phyloP scores from a whole-genome alignment of 2,113 vertebrate species.

The Sander lucioperca region DNA sequence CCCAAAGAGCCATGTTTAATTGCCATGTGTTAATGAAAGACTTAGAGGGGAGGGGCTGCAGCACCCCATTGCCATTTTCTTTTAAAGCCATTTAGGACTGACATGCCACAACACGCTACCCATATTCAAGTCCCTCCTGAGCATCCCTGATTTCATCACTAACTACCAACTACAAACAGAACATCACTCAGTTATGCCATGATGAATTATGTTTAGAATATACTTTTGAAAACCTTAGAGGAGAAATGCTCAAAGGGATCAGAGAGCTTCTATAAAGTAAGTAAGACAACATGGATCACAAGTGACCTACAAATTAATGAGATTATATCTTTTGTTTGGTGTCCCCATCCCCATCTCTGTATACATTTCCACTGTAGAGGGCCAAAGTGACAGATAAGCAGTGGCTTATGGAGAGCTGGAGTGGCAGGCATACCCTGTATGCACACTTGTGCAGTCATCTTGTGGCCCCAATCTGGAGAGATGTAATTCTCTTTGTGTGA shows the following conservation, averaged over 20 bases:
- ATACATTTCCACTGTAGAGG: conserved; percentile 50
- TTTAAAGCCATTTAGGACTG: conserved; percentile 71
- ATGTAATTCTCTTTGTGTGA: conserved; percentile 68
- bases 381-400: conserved; percentile 53
- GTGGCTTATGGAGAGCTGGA: conserved; percentile 54
- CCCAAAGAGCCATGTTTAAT: conserved; percentile 76
- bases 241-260: conserved; percentile 27
- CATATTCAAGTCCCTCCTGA: conserved; percentile 51
- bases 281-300: conserved; percentile 41
- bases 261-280: conserved; percentile 17
- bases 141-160: conserved; percentile 46
- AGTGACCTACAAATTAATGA: conserved; percentile 44
- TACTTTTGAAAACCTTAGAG: not conserved
- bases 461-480: conserved; percentile 70
- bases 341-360: conserved; percentile 23
- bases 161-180: conserved; percentile 57
- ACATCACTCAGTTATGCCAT: conserved; percentile 11
- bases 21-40: conserved; percentile 83
- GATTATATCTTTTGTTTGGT: conserved; percentile 58
- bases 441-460: conserved; percentile 68
- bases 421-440: conserved; percentile 52
- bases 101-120: conserved; percentile 78
- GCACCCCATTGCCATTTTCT: conserved; percentile 64
- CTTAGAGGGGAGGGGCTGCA: conserved; percentile 66
- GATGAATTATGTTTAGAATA: not conserved